A percentile compares a stretch with the other conserved stretches of the same genome.
Evolutionary conservation across 2,888 invertebrate species (phyloP).

Genomic region (Trachelus tabidus): DNA sequence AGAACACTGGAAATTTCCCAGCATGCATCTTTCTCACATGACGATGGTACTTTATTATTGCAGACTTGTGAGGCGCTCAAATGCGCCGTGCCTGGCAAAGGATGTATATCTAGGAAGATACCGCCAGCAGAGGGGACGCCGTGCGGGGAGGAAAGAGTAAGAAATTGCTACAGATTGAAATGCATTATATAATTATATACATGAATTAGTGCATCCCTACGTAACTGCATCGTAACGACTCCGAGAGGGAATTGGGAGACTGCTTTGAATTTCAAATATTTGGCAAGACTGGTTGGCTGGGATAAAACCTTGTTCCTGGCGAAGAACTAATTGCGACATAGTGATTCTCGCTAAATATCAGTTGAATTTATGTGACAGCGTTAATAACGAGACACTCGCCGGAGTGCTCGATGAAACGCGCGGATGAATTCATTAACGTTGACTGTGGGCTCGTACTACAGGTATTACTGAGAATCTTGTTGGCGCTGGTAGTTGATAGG

Average conservation of each 20-base stretch:
- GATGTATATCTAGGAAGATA: slow-evolving; percentile 68
- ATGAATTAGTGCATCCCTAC: too few relatives aligned
- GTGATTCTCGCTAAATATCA: slow-evolving; percentile 1
- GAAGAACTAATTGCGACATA: too few relatives aligned
- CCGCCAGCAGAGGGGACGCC: slow-evolving; percentile 70
- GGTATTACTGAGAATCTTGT: not conserved
- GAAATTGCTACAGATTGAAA: not conserved
- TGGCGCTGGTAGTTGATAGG: not conserved
- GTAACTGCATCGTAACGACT: too few relatives aligned
- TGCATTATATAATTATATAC: too few relatives aligned
- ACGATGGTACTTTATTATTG: slow-evolving; percentile 24
- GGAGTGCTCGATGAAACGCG: not conserved
- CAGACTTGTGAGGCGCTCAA: slow-evolving; percentile 68
- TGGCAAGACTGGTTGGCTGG: too few relatives aligned
- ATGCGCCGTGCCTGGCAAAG: slow-evolving; percentile 68
- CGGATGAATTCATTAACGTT: slow-evolving; percentile 1
- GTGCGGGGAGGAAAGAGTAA: slow-evolving; percentile 63
- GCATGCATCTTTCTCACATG: not conserved
- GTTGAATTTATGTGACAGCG: slow-evolving; percentile 16
- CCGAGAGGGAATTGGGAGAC: too few relatives aligned
- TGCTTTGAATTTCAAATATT: too few relatives aligned
- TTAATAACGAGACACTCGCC: slow-evolving; percentile 9
- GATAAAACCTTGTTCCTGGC: too few relatives aligned
- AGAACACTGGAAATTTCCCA: not conserved
- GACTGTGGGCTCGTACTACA: not conserved